These are phyloP conservation scores for Limnothrissa miodon DNA, from an alignment of 2,113 vertebrate genomes.

Conservation along the genomic window DNA sequence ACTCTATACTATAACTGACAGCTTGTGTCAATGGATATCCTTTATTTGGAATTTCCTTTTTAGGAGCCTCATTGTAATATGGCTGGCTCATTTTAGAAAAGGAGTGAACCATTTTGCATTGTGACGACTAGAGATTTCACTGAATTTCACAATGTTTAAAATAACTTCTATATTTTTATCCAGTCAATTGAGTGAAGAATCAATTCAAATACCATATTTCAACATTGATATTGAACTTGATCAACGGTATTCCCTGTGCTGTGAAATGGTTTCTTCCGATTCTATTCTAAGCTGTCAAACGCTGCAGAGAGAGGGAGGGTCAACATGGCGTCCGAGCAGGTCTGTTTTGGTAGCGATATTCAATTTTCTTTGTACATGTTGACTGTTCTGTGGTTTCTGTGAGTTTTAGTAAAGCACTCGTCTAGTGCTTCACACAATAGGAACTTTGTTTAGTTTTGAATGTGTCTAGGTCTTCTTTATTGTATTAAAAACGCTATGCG, in stretches of 20 bases:
- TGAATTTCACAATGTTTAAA: neutral
- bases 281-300: slow-evolving; percentile 45
- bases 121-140: neutral
- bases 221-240: neutral
- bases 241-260: neutral
- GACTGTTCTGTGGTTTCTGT: accelerated
- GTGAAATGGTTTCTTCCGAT: slow-evolving; percentile 54
- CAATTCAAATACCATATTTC: neutral
- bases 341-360: slow-evolving; percentile 59
- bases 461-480: neutral
- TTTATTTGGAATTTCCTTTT: slow-evolving; percentile 60
- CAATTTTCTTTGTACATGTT: slow-evolving; percentile 29
- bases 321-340: slow-evolving; percentile 81
- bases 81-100: slow-evolving; percentile 46
- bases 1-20: too few species aligned
- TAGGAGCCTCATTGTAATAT: slow-evolving; percentile 40
- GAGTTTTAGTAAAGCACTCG: neutral
- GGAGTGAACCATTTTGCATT: slow-evolving; percentile 57
- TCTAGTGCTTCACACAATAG: neutral
- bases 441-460: neutral
- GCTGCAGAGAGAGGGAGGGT: slow-evolving; percentile 60
- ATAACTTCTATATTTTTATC: too few species aligned
- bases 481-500: neutral
- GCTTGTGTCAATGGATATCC: slow-evolving; percentile 51
- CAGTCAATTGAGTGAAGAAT: too few species aligned